phyloP scores from a whole-genome alignment of 2,797 vertebrate species.

The Podarcis siculus region DNA sequence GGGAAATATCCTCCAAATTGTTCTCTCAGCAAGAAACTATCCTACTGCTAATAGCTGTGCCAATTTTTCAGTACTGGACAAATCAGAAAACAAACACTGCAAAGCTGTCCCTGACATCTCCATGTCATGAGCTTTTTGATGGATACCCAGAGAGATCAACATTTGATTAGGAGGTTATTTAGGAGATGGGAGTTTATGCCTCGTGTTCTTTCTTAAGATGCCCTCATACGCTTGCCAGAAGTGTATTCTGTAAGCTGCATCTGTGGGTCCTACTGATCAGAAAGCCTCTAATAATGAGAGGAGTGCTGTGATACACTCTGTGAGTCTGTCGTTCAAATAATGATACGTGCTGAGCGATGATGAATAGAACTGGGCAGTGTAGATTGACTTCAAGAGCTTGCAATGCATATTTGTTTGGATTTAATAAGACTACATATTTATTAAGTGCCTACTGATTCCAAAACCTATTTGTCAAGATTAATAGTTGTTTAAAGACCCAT shows the following conservation, averaged over 20 bases:
- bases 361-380: background rate
- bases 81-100: background rate
- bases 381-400: conserved; percentile 29
- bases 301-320: conserved; percentile 14
- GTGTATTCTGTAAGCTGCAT: background rate
- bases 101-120: background rate
- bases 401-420: conserved; percentile 59
- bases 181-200: background rate
- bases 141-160: background rate
- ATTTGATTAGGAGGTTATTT: background rate
- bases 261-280: background rate
- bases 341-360: background rate
- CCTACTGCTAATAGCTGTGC: background rate
- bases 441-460: conserved; percentile 63
- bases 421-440: conserved; percentile 60
- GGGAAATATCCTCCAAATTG: background rate
- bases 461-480: conserved; percentile 63
- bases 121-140: background rate
- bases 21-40: background rate
- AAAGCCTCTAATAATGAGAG: conserved; percentile 31
- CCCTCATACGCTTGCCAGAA: conserved; percentile 2
- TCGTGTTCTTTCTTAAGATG: conserved; percentile 11
- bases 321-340: background rate
- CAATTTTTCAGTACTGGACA: background rate
- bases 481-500: conserved; percentile 43